phyloP scores from a whole-genome alignment of 2,113 vertebrate species.

The Vanacampus margaritifer region DNA sequence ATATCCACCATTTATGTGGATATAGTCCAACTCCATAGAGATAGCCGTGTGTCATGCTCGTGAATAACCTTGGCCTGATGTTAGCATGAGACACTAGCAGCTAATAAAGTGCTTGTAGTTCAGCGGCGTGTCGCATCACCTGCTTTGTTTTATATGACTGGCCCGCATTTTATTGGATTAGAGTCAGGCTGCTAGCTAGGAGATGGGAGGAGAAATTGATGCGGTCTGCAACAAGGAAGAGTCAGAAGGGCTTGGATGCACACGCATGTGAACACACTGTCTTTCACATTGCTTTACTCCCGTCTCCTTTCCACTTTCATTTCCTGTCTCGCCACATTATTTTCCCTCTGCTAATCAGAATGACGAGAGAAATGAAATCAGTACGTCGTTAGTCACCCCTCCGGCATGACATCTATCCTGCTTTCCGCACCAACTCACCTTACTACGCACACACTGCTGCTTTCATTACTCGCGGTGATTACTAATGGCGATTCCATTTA shows the following conservation, averaged over 20 bases:
- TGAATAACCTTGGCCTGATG: conserved; percentile 46
- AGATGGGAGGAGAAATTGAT: conserved; percentile 39
- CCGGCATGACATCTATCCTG: conserved; percentile 43
- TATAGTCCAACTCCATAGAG: too few relatives aligned
- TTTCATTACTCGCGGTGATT: conserved; percentile 51
- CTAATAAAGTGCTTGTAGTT: conserved; percentile 31
- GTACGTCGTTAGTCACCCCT: conserved; percentile 69
- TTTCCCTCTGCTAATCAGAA: conserved; percentile 60
- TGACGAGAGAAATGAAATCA: conserved; percentile 67
- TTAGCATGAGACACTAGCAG: conserved; percentile 24
- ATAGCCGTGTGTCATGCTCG: neutral
- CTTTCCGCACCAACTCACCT: conserved; percentile 4
- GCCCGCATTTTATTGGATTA: conserved; percentile 52
- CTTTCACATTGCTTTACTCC: conserved; percentile 9
- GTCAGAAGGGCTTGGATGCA: conserved; percentile 20
- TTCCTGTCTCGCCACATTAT: conserved; percentile 56
- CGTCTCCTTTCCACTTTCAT: conserved; percentile 31
- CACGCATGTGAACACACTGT: neutral
- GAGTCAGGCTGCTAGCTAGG: conserved; percentile 20
- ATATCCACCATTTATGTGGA: neutral
- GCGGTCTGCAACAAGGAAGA: conserved; percentile 19
- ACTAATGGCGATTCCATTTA: conserved; percentile 61
- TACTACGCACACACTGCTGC: conserved; percentile 19
- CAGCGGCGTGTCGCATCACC: conserved; percentile 8
- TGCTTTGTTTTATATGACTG: conserved; percentile 44